Evolutionary conservation across 2,888 invertebrate genomes (phyloP).

Genomic region (Anthophora plumipes): DNA sequence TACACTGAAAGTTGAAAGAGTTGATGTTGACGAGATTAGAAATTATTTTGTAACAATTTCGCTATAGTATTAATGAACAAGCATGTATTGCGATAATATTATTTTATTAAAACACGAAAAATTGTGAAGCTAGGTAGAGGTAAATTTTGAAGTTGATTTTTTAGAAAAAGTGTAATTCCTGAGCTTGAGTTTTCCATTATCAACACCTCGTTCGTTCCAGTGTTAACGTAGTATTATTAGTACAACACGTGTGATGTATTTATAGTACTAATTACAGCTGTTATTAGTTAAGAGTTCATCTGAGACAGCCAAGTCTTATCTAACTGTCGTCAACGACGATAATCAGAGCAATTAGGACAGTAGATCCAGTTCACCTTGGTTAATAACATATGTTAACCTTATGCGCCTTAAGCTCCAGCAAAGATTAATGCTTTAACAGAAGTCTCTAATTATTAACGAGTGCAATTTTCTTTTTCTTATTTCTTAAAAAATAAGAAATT

Average conservation of each 20-base stretch:
- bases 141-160: too few relatives aligned
- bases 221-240: not conserved
- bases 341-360: conserved; percentile 17
- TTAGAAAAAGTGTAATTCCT: too few relatives aligned
- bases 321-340: conserved; percentile 16
- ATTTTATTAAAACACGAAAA: too few relatives aligned
- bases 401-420: not conserved
- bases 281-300: not conserved
- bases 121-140: too few relatives aligned
- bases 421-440: not conserved
- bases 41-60: too few relatives aligned
- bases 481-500: too few relatives aligned
- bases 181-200: not conserved
- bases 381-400: not conserved
- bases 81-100: too few relatives aligned
- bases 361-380: conserved; percentile 5
- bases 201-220: not conserved
- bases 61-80: too few relatives aligned
- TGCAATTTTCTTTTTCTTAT: too few relatives aligned
- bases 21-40: too few relatives aligned
- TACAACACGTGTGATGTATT: not conserved
- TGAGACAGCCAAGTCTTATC: conserved; percentile 6
- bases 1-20: too few relatives aligned
- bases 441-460: not conserved
- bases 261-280: not conserved